Conservation (phyloP, 2,888 invertebrate genomes). For the Nomada fucata region DNA sequence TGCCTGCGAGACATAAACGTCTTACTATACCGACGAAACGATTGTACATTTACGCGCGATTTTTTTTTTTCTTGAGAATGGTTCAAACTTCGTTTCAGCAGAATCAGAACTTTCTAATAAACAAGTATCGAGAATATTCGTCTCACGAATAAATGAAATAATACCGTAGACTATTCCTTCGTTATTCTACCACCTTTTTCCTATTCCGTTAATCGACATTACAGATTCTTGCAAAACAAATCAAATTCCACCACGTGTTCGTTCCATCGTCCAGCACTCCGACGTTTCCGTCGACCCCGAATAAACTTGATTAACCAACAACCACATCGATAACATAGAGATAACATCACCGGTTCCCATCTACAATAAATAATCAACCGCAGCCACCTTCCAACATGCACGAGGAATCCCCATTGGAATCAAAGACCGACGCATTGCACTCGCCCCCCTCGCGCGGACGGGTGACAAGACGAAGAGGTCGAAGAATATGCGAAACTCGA, state of each 20-base stretch:
- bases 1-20: constrained; percentile 4
- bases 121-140: not conserved
- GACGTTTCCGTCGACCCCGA: not conserved
- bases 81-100: not conserved
- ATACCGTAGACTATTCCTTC: too few relatives aligned
- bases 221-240: not conserved
- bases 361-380: not conserved
- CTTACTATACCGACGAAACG: not conserved
- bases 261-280: too few relatives aligned
- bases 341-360: constrained; percentile 3
- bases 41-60: too few relatives aligned
- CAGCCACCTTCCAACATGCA: not conserved
- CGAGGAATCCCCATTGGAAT: not conserved
- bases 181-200: not conserved
- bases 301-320: not conserved
- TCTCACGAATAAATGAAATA: not conserved
- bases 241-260: constrained; percentile 17
- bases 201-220: not conserved
- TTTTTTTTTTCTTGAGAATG: not conserved
- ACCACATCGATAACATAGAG: not conserved
- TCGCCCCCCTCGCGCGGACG: not conserved
- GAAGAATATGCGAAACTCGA: not conserved
- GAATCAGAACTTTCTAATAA: not conserved
- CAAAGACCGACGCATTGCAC: not conserved
- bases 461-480: not conserved